phyloP scores from a whole-genome alignment of 1,140 invertebrate genomes.

The Mylabris phalerata region DNA sequence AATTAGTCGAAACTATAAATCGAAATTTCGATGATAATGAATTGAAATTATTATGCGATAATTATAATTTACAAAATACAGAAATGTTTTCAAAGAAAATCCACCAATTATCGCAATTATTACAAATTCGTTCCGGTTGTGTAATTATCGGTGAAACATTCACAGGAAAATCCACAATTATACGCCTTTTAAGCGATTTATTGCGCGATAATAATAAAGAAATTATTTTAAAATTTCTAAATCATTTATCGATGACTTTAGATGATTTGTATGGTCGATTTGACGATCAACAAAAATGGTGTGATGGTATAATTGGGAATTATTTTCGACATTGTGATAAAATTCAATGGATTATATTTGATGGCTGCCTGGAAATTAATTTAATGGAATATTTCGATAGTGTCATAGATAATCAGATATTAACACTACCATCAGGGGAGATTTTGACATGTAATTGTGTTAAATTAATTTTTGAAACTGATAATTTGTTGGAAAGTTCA shows the following conservation, averaged over 20 bases:
- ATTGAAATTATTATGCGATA: constrained; percentile 42
- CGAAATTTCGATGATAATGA: too few species aligned
- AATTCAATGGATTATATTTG: constrained; percentile 70
- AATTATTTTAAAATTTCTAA: constrained; percentile 59
- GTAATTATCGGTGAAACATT: constrained; percentile 72
- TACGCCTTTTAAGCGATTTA: constrained; percentile 13
- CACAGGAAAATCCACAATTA: constrained; percentile 55
- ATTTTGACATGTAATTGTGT: constrained; percentile 41
- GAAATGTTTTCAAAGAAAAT: constrained; percentile 62
- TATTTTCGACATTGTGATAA: constrained; percentile 62
- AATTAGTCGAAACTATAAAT: too few species aligned
- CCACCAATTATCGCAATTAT: constrained; percentile 66
- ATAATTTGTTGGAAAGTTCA: constrained; percentile 75
- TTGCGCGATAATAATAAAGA: neutral
- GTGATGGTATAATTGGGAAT: constrained; percentile 74
- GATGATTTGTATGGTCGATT: constrained; percentile 83
- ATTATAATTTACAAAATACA: constrained; percentile 65
- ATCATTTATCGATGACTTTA: constrained; percentile 85
- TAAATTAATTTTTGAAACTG: constrained; percentile 73
- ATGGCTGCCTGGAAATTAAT: constrained; percentile 83
- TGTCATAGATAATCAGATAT: constrained; percentile 68
- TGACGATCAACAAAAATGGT: constrained; percentile 83
- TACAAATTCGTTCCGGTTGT: constrained; percentile 70
- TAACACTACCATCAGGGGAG: constrained; percentile 71
- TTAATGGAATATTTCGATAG: constrained; percentile 94